A percentile compares a stretch with the other conserved stretches of the same genome.
phyloP scores from a whole-genome alignment of 2,797 vertebrate genomes.

The Podarcis siculus region DNA sequence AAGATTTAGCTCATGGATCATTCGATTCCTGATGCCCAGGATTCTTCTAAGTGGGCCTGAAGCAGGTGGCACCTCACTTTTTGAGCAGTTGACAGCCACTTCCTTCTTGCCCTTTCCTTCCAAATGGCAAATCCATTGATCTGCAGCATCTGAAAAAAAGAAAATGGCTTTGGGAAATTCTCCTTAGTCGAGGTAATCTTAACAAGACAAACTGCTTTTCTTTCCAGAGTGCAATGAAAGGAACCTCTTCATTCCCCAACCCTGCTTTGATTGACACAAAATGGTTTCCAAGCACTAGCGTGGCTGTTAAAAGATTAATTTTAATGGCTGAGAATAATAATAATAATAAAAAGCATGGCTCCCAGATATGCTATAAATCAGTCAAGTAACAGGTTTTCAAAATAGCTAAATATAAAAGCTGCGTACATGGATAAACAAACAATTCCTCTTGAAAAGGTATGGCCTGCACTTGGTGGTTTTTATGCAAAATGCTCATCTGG shows the following conservation, averaged over 20 bases:
- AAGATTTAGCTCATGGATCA: background rate
- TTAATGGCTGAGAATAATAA: constrained; percentile 36
- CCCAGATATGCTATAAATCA: constrained; percentile 39
- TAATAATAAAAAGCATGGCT: background rate
- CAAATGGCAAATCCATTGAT: background rate
- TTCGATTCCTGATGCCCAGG: background rate
- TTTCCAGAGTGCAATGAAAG: background rate
- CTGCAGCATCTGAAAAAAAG: background rate
- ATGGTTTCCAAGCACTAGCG: constrained; percentile 6
- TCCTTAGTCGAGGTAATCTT: background rate
- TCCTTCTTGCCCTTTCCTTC: background rate
- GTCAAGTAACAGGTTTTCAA: constrained; percentile 27
- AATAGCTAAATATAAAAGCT: constrained; percentile 18
- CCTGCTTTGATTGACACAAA: background rate
- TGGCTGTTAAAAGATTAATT: constrained; percentile 39
- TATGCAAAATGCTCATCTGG: constrained; percentile 31
- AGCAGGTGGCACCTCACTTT: background rate
- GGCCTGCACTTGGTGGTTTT: constrained; percentile 27
- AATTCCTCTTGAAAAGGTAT: constrained; percentile 37
- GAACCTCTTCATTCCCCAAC: background rate
- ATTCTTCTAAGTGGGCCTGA: background rate
- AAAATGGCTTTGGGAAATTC: background rate
- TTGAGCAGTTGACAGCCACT: background rate
- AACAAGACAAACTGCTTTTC: background rate
- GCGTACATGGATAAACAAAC: constrained; percentile 22